Base-by-base conservation (phyloP, 1,140 invertebrate genomes). In the Apocrypta bakeri region DNA sequence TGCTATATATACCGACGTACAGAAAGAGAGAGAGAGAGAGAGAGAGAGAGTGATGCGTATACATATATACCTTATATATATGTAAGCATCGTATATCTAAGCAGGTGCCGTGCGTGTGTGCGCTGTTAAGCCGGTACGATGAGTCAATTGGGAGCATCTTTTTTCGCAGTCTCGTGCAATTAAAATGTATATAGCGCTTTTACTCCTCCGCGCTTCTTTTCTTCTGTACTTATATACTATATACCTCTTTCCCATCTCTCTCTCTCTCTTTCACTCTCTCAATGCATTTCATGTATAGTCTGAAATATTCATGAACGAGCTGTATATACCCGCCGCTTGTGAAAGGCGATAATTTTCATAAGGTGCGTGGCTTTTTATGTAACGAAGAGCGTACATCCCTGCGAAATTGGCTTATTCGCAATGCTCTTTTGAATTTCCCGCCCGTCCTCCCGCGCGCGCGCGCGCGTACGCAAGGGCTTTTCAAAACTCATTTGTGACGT, bases 291-390 rank as follows among this genome's bases (percentile, higher is more conserved):
- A 69, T 69, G 40, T 31, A 61, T 27, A 29, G 66, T 42, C 31
- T 69, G 11, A 69, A 72, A 63, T 78, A 77, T 82, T 78, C 81
- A 77, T 82, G 74, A 82, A 78, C 72, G 73, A 76, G 74, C 63
- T 3, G n/a, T 7, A 40, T 27, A 14, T 27, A 17, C 21, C 12
- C 29, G 3, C 12, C 37, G 63, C 17, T 17, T 29, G 73, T 11
- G 71, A 14, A 73, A 40, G 64, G 21, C 80, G 80, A 82, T 82
- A 76, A 82, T 82, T 82, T 82, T 82, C 27, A 76, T 24, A 71
- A 71, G 80, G n/a, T 12, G 75, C 33, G 72, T 9, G 7, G 72
- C 42, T 63, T 76, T n/a, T 76, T 24, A 25, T 74, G 48, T 3
- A 61, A 33, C 56, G 56, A 75, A 17, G 48, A 29, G 64, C 9